phyloP scores from a whole-genome alignment of 2,113 vertebrate genomes.

The Oreotrochilus melanogaster region DNA sequence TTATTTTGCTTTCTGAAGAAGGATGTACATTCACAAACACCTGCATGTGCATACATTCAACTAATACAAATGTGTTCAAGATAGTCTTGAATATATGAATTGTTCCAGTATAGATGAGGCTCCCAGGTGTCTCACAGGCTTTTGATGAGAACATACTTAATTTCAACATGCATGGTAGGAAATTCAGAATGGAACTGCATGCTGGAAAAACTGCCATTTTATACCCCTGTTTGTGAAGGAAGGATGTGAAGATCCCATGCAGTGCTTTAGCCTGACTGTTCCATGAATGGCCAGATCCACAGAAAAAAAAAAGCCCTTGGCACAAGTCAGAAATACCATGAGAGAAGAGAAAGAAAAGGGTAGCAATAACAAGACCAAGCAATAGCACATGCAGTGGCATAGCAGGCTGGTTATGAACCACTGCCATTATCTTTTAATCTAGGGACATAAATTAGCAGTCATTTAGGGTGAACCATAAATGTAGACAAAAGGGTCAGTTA shows the following conservation, averaged over 20 bases:
- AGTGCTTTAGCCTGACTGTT: neutral
- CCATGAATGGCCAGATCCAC: neutral
- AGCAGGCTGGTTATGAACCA: neutral
- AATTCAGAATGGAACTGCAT: neutral
- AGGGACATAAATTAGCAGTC: neutral
- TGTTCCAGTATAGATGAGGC: neutral
- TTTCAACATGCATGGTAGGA: neutral
- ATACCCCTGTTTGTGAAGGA: neutral
- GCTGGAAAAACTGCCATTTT: neutral
- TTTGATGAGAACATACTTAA: neutral
- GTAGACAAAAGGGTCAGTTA: neutral
- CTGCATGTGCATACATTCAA: neutral
- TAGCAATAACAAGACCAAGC: neutral
- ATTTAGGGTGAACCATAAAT: neutral
- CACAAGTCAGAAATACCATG: neutral
- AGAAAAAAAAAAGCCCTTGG: neutral
- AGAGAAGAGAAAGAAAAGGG: neutral
- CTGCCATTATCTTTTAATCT: neutral
- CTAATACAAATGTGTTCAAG: neutral
- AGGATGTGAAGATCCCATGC: neutral
- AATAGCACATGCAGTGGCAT: neutral
- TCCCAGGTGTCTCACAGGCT: neutral
- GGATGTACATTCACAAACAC: neutral
- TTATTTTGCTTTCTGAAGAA: neutral
- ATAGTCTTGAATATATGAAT: neutral